phyloP scores from a whole-genome alignment of 2,113 vertebrate species.

The Agapornis roseicollis region DNA sequence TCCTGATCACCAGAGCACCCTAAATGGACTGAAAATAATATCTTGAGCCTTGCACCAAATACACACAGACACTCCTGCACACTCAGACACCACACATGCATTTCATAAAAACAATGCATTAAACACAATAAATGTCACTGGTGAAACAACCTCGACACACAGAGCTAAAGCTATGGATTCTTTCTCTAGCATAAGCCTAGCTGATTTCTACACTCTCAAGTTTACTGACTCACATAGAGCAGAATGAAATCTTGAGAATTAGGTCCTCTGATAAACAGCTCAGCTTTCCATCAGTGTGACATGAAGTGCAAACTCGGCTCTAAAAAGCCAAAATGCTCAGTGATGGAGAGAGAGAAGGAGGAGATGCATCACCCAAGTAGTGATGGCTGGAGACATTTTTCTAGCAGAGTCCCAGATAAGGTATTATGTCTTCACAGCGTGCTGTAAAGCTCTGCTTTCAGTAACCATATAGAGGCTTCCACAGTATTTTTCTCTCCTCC shows the following conservation, averaged over 20 bases:
- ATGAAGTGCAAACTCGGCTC: background rate
- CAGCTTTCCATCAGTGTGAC: slow-evolving; percentile 11
- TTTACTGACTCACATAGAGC: background rate
- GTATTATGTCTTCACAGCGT: background rate
- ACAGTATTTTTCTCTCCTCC: background rate
- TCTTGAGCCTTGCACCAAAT: background rate
- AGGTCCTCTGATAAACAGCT: slow-evolving; percentile 18
- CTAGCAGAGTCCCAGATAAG: background rate
- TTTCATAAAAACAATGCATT: background rate
- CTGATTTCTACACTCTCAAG: background rate
- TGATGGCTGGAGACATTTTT: background rate
- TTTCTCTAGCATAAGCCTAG: background rate
- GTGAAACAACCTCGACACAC: background rate
- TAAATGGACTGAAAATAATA: background rate
- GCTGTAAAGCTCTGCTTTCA: background rate
- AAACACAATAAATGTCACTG: background rate
- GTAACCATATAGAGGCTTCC: background rate
- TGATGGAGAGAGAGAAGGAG: background rate
- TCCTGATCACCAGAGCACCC: background rate
- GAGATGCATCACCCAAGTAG: background rate
- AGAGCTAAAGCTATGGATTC: background rate
- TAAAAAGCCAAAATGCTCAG: background rate
- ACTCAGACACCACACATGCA: fast-evolving
- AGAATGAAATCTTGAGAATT: background rate
- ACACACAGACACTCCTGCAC: background rate